Percentiles rank a stretch among this genome's conserved stretches.
These are phyloP conservation scores for Craniophora ligustri DNA, from an alignment of 2,888 invertebrate species.

Conservation along the genomic window DNA sequence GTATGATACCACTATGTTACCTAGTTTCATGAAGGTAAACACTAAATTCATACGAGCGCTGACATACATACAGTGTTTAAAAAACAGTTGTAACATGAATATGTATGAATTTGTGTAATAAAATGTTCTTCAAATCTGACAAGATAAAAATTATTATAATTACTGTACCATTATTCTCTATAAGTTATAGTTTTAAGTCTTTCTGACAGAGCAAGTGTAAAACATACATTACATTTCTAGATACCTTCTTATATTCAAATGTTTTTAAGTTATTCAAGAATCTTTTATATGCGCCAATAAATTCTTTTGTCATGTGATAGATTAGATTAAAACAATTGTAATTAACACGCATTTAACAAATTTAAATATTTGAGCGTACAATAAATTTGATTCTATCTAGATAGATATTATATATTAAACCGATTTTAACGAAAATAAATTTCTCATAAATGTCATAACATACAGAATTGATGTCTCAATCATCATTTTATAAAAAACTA, in stretches of 20 bases:
- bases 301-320: constrained; percentile 28
- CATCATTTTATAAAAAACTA: constrained; percentile 16
- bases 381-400: constrained; percentile 39
- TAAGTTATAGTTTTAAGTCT: constrained; percentile 20
- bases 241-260: constrained; percentile 30
- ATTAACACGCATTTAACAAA: constrained; percentile 14
- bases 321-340: constrained; percentile 27
- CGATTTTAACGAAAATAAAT: constrained; percentile 34
- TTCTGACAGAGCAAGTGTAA: background rate
- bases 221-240: constrained; percentile 7
- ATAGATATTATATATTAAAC: too few species aligned
- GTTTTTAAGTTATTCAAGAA: constrained; percentile 26
- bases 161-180: constrained; percentile 1
- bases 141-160: constrained; percentile 18
- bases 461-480: constrained; percentile 44
- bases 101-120: background rate
- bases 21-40: too few species aligned
- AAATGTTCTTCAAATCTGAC: background rate
- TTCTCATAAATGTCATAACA: constrained; percentile 45
- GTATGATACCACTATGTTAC: too few species aligned
- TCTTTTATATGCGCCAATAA: constrained; percentile 34
- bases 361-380: constrained; percentile 5
- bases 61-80: too few species aligned
- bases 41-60: too few species aligned
- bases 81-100: background rate